phyloP scores from a whole-genome alignment of 2,113 vertebrate genomes.

The Aplodontia rufa region DNA sequence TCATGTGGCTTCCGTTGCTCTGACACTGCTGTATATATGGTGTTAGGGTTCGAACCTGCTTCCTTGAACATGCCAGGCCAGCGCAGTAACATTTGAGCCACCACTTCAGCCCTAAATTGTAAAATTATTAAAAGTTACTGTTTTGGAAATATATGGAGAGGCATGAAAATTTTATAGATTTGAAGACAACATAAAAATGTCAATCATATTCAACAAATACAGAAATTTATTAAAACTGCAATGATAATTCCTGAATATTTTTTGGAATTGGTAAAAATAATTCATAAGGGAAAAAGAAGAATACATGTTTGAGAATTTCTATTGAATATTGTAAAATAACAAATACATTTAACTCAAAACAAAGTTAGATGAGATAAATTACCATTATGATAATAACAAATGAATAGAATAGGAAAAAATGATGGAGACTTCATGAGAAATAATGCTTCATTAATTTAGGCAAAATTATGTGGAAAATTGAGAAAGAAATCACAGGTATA shows the following conservation, averaged over 20 bases:
- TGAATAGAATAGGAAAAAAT: neutral
- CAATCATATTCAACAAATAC: neutral
- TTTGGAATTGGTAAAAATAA: neutral
- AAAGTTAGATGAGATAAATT: neutral
- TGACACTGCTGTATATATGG: no score
- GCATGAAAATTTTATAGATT: neutral
- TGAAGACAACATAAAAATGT: neutral
- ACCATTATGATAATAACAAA: neutral
- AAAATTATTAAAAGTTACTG: neutral
- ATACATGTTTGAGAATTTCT: neutral
- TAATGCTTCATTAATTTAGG: neutral
- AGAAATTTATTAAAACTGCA: neutral
- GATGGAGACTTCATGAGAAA: neutral
- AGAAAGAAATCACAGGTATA: neutral
- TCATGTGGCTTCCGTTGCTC: no score
- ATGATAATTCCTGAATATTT: neutral
- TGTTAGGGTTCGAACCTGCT: no score
- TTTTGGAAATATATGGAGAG: neutral
- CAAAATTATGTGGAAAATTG: neutral
- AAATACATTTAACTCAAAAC: neutral
- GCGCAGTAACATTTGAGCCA: no score
- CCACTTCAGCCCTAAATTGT: no score
- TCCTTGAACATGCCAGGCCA: no score
- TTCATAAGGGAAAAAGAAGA: neutral
- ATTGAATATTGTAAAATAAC: neutral